Percentiles rank a stretch among this genome's conserved stretches.
phyloP scores from a whole-genome alignment of 2,113 vertebrate genomes.

The Meles meles region DNA sequence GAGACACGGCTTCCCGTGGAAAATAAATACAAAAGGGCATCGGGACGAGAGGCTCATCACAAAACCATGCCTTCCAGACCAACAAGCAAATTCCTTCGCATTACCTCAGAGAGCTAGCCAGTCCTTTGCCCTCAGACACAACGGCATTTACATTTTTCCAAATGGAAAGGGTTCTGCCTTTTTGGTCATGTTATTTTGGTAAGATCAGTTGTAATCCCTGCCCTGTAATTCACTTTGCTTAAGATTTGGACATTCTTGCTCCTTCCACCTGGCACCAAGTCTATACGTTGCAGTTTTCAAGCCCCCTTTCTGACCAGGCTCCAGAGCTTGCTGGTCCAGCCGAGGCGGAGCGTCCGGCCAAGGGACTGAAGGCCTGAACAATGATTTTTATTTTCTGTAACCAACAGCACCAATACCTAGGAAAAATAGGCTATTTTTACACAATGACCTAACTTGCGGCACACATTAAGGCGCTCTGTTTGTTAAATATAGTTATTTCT shows the following conservation, averaged over 20 bases:
- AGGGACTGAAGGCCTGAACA: background rate
- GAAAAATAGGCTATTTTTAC: constrained; percentile 68
- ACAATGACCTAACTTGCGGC: constrained; percentile 52
- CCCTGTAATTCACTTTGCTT: constrained; percentile 8
- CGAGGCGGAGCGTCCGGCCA: background rate
- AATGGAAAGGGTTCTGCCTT: background rate
- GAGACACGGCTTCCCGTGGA: background rate
- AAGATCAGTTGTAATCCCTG: background rate
- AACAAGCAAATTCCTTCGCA: background rate
- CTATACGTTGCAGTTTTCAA: background rate
- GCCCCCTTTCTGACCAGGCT: background rate
- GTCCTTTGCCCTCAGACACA: background rate
- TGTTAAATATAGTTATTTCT: constrained; percentile 74
- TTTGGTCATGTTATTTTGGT: constrained; percentile 19
- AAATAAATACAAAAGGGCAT: background rate
- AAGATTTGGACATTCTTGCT: background rate
- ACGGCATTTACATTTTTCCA: background rate
- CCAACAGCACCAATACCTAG: constrained; percentile 39
- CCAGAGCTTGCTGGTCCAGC: background rate
- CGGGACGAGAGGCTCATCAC: background rate
- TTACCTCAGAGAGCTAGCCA: background rate
- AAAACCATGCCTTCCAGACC: background rate
- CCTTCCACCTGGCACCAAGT: background rate
- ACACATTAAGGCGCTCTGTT: constrained; percentile 51
- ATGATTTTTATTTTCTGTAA: constrained; percentile 58